These are phyloP conservation scores for Mobula birostris DNA, from an alignment of 2,113 vertebrate species.

Conservation along the genomic window DNA sequence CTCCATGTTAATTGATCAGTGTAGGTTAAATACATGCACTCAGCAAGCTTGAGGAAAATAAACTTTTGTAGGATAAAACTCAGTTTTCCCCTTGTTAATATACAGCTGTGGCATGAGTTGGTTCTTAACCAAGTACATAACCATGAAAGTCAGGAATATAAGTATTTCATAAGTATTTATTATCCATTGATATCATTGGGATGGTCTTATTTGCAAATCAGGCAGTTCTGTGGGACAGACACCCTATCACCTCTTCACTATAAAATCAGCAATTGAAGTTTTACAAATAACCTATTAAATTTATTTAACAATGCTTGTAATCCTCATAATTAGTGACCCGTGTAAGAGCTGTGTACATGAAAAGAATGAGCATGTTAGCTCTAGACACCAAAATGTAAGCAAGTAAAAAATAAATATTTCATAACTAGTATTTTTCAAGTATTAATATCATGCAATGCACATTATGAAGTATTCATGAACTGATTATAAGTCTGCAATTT, in stretches of 20 bases:
- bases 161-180: no score
- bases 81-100: no score
- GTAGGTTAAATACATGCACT: no score
- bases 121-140: no score
- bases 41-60: no score
- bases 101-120: not conserved
- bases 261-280: not conserved
- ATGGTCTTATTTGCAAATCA: not conserved
- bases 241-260: not conserved
- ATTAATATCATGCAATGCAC: not conserved
- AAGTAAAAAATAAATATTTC: not conserved
- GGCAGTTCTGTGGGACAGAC: not conserved
- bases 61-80: no score
- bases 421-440: not conserved
- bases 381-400: not conserved
- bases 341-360: not conserved
- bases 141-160: no score
- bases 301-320: not conserved
- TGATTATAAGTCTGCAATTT: not conserved
- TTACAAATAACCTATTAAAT: not conserved
- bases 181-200: no score
- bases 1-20: no score
- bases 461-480: constrained; percentile 13
- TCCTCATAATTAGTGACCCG: not conserved
- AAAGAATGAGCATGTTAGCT: not conserved